Evolutionary conservation across 2,113 vertebrate genomes (phyloP), one percentile per base, ranked within the genome.

Genomic region (Colius striatus): DNA sequence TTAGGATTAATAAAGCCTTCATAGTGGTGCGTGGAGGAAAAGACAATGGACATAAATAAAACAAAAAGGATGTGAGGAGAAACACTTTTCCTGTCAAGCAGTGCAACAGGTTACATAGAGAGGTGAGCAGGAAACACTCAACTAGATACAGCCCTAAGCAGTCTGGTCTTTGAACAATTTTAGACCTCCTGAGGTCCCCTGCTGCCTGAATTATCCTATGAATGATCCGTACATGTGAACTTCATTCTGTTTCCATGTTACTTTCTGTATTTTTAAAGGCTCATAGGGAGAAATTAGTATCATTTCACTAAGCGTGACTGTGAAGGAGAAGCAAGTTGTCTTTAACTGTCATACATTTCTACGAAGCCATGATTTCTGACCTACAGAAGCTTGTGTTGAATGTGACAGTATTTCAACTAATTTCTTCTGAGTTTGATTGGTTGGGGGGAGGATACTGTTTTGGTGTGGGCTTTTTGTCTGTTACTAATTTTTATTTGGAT

Each of bases 401-500:
- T 41, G 15, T 55, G 38, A 50, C 13, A 30, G 21, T 26, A 15
- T 76, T 83, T 73, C 26, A 79, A 1, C 5, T 86, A 1, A 15
- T 65, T 83, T 94, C 20, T 76, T 47, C 34, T 61, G 22, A 23
- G 7, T 0, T 72, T 8, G 16, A 1, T 66, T 53, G 1, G 10
- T 61, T 70, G 18, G 32, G 5, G 4, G 0, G 2, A 3, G 15
- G 34, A 19, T 25, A 11, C 70, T 65, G 15, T 10, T 62, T 68
- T 68, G 5, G 2, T 45, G 76, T 26, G 16, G 4, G 1, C 1
- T 1, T 50, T 71, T 60, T 89, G 10, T 1, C 13, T 34, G 7
- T 45, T 48, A 9, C 11, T 81, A 12, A 13, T 54, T 77, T 77
- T 77, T 4, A 8, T 81, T 73, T 58, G 18, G 3, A 4, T 76